phyloP scores from a whole-genome alignment of 53 echinoderm and acorn worm species.

The Arbacia lixula region DNA sequence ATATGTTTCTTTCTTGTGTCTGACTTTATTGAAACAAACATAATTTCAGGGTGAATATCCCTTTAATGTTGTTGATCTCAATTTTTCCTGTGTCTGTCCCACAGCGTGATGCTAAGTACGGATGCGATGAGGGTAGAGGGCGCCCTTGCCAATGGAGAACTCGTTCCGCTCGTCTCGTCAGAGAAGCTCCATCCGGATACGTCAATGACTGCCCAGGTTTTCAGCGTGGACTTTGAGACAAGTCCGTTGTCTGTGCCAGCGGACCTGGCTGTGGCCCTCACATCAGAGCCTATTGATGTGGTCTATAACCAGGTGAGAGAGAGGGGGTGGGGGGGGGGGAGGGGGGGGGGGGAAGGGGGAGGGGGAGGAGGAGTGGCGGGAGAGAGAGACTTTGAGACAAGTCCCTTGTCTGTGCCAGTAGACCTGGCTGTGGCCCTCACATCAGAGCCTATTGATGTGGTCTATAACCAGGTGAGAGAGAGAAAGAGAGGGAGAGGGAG shows the following conservation, averaged over 20 bases:
- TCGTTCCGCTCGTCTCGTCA: conserved; percentile 81
- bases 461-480: conserved; percentile 95
- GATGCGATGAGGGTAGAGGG: conserved; percentile 83
- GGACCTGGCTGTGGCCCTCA: conserved; percentile 84
- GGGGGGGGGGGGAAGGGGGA: no score
- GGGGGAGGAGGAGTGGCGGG: no score
- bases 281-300: conserved; percentile 89
- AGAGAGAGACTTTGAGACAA: conserved; percentile 96
- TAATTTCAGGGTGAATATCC: no score
- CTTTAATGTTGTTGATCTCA: no score
- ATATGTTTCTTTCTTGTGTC: no score
- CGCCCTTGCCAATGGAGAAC: conserved; percentile 63
- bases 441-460: conserved; percentile 89
- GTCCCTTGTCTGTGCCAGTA: conserved; percentile 75
- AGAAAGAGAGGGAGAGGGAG: no score
- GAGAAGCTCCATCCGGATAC: conserved; percentile 75
- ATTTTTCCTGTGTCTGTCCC: no score
- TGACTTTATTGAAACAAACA: no score
- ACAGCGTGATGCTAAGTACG: conserved; percentile 83
- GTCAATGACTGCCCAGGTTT: conserved; percentile 73
- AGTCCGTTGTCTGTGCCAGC: conserved; percentile 77
- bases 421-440: conserved; percentile 87
- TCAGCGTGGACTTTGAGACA: conserved; percentile 94
- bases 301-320: conserved; percentile 87
- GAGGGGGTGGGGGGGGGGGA: no score